Percentiles rank a stretch among this genome's conserved stretches.
These are phyloP conservation scores for Mesoligia furuncula DNA, from an alignment of 2,888 invertebrate genomes.

Conservation along the genomic window DNA sequence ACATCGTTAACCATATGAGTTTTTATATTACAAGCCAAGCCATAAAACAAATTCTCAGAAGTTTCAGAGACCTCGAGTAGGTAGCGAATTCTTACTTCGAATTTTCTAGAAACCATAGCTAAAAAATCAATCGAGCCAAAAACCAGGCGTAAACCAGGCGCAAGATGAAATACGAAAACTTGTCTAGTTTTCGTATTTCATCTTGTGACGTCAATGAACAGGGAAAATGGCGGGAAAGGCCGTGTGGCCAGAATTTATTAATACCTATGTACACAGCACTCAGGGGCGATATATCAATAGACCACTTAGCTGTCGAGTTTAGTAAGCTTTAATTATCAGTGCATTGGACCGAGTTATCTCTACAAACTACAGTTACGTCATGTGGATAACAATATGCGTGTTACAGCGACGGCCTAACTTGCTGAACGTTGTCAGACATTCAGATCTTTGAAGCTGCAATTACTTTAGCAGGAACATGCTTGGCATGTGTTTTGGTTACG, in stretches of 20 bases:
- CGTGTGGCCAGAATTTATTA: constrained; percentile 48
- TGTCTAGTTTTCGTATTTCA: constrained; percentile 41
- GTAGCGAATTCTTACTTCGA: neutral
- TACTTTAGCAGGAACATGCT: constrained; percentile 48
- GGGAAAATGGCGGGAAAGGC: constrained; percentile 48
- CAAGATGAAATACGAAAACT: too few species aligned
- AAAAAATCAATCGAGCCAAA: constrained; percentile 33
- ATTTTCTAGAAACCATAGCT: constrained; percentile 11
- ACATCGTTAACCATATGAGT: constrained; percentile 33
- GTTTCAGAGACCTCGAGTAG: constrained; percentile 5
- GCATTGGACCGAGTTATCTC: constrained; percentile 73
- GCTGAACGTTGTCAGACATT: constrained; percentile 52
- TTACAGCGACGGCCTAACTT: constrained; percentile 49
- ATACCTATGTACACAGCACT: constrained; percentile 43
- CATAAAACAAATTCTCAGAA: constrained; percentile 19
- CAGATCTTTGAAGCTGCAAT: constrained; percentile 60
- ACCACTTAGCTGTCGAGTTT: constrained; percentile 61
- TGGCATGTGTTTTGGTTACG: constrained; percentile 43
- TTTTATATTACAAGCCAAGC: constrained; percentile 27
- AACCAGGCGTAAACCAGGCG: constrained; percentile 2
- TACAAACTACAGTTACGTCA: constrained; percentile 55
- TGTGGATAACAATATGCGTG: constrained; percentile 55
- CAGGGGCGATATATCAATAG: constrained; percentile 60
- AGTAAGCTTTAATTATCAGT: constrained; percentile 69
- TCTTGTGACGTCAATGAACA: constrained; percentile 55